Evolutionary conservation across 2,113 vertebrate genomes (phyloP), one percentile per base, ranked within the genome.

Genomic region (Catharus minimus): DNA sequence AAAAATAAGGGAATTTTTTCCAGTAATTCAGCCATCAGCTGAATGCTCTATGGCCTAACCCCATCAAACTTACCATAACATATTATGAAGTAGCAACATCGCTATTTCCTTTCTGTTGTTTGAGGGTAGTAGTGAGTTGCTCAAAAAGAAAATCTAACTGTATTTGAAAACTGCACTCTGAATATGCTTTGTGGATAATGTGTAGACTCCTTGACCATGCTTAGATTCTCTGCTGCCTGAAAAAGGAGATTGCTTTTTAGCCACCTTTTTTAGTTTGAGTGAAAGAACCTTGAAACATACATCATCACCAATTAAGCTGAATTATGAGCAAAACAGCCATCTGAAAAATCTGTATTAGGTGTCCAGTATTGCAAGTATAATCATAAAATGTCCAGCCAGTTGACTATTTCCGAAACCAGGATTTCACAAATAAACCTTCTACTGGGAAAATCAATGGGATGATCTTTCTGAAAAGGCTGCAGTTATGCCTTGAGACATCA

Each of bases 331-430:
- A 82, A 90, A 81, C 2, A 81, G 21, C 13, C 4, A 1, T 27
- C 47, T 23, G 7, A 86, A 39, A 83, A 82, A 77, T 33, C 64
- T 17, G 4, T 22, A 39, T 39, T 64, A 74, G 49, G 30, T 15
- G 14, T 67, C 39, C 77, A 60, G 0, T 55, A 60, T 64, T 82
- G 73, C 26, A 61, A 67, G 66, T 44, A 41, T 4, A 53, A 68
- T 76, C 83, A 88, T 36, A 80, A 88, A 91, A 88, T 22, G n/a
- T 50, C 19, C 44, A 71, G 56, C n/a, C 56, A 78, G 64, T 74
- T 58, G 57, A 67, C 43, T 67, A 15, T 81, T 92, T 90, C 73
- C 30, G 86, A 93, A 92, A 71, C 27, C 27, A 56, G 30, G n/a
- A 71, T 88, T 94, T 83, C 95, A 80, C 36, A 93, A 89, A 57